phyloP scores from a whole-genome alignment of 1,140 invertebrate genomes.

The Periplaneta americana region DNA sequence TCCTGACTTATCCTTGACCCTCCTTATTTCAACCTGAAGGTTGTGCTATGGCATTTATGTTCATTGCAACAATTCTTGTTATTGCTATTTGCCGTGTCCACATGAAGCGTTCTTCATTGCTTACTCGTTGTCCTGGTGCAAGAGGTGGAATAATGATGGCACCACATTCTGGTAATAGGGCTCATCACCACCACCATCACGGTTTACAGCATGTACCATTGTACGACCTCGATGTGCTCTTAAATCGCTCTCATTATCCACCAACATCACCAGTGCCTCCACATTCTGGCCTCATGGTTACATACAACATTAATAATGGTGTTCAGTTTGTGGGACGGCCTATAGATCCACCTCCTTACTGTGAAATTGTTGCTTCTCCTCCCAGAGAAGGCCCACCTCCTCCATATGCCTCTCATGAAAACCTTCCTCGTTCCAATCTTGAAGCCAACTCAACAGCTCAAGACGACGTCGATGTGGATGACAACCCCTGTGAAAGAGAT shows the following conservation, averaged over 20 bases:
- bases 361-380: conserved; percentile 42
- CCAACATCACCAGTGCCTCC: conserved; percentile 19
- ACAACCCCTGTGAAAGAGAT: background rate
- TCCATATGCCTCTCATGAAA: conserved; percentile 46
- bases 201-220: conserved; percentile 12
- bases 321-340: conserved; percentile 38
- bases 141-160: background rate
- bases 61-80: conserved; percentile 39
- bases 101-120: conserved; percentile 33
- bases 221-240: conserved; percentile 29
- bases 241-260: conserved; percentile 20
- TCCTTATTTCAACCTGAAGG: conserved; percentile 26
- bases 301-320: conserved; percentile 42
- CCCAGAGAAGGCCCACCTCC: conserved; percentile 48
- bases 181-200: background rate
- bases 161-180: background rate
- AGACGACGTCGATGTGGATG: background rate
- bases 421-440: conserved; percentile 26
- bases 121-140: conserved; percentile 23
- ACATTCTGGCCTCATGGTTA: conserved; percentile 30
- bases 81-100: conserved; percentile 41
- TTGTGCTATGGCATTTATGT: conserved; percentile 42
- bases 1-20: background rate
- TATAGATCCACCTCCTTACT: conserved; percentile 48
- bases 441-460: background rate